These are phyloP conservation scores for Brienomyrus longianalis DNA, from an alignment of 2,113 vertebrate genomes.

Conservation along the genomic window DNA sequence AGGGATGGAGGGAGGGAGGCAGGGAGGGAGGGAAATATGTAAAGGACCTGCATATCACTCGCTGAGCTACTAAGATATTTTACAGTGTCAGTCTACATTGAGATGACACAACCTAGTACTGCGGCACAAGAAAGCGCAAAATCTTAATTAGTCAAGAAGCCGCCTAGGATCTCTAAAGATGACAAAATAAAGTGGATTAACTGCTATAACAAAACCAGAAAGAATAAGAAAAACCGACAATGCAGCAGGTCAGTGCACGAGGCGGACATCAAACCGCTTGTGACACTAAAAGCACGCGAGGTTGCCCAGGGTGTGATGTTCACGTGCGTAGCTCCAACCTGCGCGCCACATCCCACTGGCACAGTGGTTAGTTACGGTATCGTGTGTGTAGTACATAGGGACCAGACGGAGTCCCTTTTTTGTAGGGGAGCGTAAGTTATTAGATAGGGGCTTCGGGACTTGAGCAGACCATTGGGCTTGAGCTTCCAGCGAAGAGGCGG, in stretches of 20 bases:
- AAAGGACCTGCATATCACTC: background rate
- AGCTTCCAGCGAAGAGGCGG: conserved; percentile 63
- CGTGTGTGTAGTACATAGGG: conserved; percentile 52
- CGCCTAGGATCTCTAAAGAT: conserved; percentile 31
- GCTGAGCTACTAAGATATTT: background rate
- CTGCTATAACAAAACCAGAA: conserved; percentile 19
- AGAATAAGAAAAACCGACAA: conserved; percentile 16
- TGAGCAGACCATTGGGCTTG: conserved; percentile 53
- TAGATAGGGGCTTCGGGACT: conserved; percentile 51
- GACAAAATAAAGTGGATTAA: conserved; percentile 27
- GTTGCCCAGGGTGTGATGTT: conserved; percentile 24
- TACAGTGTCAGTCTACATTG: background rate
- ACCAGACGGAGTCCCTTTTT: conserved; percentile 42
- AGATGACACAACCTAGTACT: background rate
- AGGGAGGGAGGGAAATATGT: background rate
- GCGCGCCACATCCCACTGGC: conserved; percentile 28
- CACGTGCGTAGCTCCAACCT: conserved; percentile 38
- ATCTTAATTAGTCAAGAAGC: background rate
- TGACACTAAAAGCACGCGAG: conserved; percentile 36
- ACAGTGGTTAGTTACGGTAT: conserved; percentile 31
- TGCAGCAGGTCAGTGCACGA: background rate
- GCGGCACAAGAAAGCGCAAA: background rate
- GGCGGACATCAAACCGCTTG: conserved; percentile 29
- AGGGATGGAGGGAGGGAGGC: background rate
- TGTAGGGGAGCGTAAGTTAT: conserved; percentile 26